Conservation (phyloP, 2,113 vertebrate genomes). For the Lontra canadensis region DNA sequence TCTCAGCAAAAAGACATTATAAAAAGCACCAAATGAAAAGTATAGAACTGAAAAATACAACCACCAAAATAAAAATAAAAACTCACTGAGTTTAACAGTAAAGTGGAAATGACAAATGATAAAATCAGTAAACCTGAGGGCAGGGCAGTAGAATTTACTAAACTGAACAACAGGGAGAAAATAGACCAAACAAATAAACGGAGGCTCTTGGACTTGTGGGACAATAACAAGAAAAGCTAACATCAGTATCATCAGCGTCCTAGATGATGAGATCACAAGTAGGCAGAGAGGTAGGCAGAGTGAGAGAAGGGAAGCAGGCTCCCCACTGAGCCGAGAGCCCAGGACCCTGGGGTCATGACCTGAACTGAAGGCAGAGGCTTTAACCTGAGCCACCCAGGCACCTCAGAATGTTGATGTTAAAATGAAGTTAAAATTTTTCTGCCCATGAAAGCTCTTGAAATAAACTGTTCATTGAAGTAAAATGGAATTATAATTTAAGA, state of each 20-base stretch:
- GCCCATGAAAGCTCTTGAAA: not conserved
- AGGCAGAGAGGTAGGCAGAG: too few relatives aligned
- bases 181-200: not conserved
- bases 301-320: too few relatives aligned
- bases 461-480: not conserved
- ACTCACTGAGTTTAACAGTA: not conserved
- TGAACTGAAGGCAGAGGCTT: too few relatives aligned
- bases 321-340: too few relatives aligned
- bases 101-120: not conserved
- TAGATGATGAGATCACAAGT: not conserved
- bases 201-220: not conserved
- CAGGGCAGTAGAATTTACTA: not conserved
- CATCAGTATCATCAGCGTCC: not conserved
- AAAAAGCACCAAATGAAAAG: not conserved
- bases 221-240: not conserved
- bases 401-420: not conserved
- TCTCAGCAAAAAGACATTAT: not conserved
- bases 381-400: too few relatives aligned
- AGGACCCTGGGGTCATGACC: too few relatives aligned
- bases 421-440: not conserved
- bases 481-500: not conserved
- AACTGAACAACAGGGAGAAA: not conserved
- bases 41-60: not conserved
- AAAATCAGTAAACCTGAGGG: not conserved
- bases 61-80: not conserved